Percentiles rank a stretch among this genome's conserved stretches.
Evolutionary conservation across 2,797 vertebrate genomes (phyloP).

Genomic region (Siniperca scherzeri): DNA sequence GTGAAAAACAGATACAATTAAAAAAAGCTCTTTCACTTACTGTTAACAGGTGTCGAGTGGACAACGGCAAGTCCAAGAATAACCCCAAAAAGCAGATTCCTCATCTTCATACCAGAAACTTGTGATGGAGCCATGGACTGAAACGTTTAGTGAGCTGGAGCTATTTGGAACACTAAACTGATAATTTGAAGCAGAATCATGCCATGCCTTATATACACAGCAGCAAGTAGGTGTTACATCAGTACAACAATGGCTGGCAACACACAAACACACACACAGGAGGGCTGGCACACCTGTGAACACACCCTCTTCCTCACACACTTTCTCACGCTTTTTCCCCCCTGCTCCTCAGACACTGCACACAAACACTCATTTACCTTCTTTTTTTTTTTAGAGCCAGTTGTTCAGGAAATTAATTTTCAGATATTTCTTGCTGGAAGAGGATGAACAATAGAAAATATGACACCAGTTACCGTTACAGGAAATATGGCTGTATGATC

Average conservation of each 20-base stretch:
- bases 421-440: neutral
- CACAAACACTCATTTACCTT: neutral
- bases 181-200: conserved; percentile 51
- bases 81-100: conserved; percentile 53
- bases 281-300: conserved; percentile 64
- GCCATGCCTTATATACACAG: conserved; percentile 63
- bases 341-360: conserved; percentile 1
- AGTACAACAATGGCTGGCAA: conserved; percentile 42
- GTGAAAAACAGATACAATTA: neutral
- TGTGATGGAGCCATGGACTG: neutral
- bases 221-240: conserved; percentile 54
- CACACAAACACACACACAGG: conserved; percentile 34
- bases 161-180: conserved; percentile 19
- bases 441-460: neutral
- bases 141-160: neutral
- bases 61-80: conserved; percentile 63
- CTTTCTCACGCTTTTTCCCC: conserved; percentile 53
- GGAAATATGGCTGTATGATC: neutral
- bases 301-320: conserved; percentile 53
- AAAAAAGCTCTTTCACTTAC: conserved; percentile 61
- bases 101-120: conserved; percentile 57
- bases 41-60: conserved; percentile 48
- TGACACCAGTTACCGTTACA: neutral
- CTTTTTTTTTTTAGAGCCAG: neutral
- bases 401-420: neutral